Conservation (phyloP, 2,797 vertebrate genomes). For the Clarias fuscus region DNA sequence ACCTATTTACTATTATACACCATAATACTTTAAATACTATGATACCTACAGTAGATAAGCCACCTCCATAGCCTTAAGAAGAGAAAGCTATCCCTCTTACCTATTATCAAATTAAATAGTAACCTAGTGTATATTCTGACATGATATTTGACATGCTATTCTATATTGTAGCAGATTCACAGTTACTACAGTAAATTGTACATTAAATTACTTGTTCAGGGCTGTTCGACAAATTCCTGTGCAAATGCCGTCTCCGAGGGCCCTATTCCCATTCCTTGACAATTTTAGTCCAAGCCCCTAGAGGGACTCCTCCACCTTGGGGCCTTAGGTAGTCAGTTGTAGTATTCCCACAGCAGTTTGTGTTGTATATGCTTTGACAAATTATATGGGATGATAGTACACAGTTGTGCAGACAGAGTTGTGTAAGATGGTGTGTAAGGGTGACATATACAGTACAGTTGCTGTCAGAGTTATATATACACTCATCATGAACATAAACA, state of each 20-base stretch:
- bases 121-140: neutral
- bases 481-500: too few species aligned
- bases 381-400: neutral
- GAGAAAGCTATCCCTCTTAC: neutral
- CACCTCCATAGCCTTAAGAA: neutral
- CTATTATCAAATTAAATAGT: neutral
- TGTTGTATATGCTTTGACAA: slow-evolving; percentile 2
- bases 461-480: too few species aligned
- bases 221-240: neutral
- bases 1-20: neutral
- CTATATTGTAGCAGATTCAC: neutral
- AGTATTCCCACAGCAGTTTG: neutral
- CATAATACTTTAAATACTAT: neutral
- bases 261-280: slow-evolving; percentile 9
- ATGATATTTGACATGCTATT: neutral
- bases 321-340: neutral
- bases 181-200: neutral
- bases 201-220: neutral
- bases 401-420: neutral
- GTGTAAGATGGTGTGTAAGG: neutral
- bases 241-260: neutral
- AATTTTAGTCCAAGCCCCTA: slow-evolving; percentile 20
- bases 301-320: neutral
- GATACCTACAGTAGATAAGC: neutral
- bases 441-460: neutral